A percentile compares a stretch with the other conserved stretches of the same genome.
These are phyloP conservation scores for Phorcus lineatus DNA, from an alignment of 2,888 invertebrate genomes.

Conservation along the genomic window DNA sequence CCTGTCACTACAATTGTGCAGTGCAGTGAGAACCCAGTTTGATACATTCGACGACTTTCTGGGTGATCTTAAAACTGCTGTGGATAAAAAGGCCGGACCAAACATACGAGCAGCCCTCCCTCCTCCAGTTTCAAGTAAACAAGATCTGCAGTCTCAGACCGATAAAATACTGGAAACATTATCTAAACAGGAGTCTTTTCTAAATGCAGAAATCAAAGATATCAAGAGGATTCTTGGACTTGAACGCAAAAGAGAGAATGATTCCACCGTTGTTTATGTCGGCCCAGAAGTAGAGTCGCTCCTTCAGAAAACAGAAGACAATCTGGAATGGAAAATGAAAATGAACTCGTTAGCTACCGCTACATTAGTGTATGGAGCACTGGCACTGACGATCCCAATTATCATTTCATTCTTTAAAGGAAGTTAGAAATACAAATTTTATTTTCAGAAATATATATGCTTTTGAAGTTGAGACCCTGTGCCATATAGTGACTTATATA, in stretches of 20 bases:
- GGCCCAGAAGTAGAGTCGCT: conserved; percentile 68
- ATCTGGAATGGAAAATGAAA: conserved; percentile 72
- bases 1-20: conserved; percentile 45
- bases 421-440: not conserved
- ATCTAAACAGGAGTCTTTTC: conserved; percentile 56
- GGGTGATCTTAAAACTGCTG: conserved; percentile 31
- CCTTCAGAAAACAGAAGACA: conserved; percentile 67
- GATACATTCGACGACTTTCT: conserved; percentile 48
- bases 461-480: too few relatives aligned
- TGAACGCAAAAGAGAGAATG: conserved; percentile 34
- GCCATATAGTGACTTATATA: too few relatives aligned
- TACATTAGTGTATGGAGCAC: conserved; percentile 68
- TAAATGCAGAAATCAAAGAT: conserved; percentile 64
- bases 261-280: conserved; percentile 65
- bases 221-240: conserved; percentile 59
- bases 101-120: not conserved
- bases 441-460: too few relatives aligned
- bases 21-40: conserved; percentile 51
- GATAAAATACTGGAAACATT: conserved; percentile 47
- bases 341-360: conserved; percentile 69
- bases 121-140: not conserved
- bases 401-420: conserved; percentile 50
- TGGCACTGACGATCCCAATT: conserved; percentile 67
- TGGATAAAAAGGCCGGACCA: not conserved
- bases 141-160: conserved; percentile 42